Evolutionary conservation across 2,797 vertebrate species (phyloP).

Genomic region (Artibeus lituratus): DNA sequence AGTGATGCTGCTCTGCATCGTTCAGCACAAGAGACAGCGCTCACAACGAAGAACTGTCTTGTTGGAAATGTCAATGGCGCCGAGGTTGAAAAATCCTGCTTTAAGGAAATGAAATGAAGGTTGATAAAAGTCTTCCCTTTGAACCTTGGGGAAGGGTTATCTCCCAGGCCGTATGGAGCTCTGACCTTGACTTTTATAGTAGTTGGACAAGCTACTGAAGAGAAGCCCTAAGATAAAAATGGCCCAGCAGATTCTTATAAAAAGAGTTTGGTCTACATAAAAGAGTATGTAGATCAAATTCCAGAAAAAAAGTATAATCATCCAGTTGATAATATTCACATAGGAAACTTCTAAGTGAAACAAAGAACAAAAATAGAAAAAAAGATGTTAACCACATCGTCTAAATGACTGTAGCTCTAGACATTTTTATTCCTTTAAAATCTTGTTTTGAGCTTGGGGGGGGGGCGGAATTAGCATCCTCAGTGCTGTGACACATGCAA

Average conservation of each 20-base stretch:
- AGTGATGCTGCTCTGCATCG: neutral
- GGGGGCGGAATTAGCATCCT: neutral
- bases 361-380: neutral
- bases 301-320: neutral
- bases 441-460: neutral
- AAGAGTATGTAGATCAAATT: neutral
- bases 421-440: neutral
- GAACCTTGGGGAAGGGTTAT: neutral
- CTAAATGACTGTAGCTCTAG: neutral
- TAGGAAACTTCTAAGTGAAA: neutral
- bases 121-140: neutral
- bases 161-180: neutral
- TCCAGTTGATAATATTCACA: neutral
- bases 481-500: constrained; percentile 24
- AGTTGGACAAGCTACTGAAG: neutral
- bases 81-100: neutral
- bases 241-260: neutral
- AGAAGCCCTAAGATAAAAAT: neutral
- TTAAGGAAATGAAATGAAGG: constrained; percentile 11
- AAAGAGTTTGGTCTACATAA: too few relatives aligned
- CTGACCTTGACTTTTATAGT: neutral
- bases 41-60: neutral
- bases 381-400: neutral
- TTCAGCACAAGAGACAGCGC: neutral
- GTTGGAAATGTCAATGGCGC: neutral